Evolutionary conservation across 2,113 vertebrate species (phyloP).

Genomic region (Murina feae): DNA sequence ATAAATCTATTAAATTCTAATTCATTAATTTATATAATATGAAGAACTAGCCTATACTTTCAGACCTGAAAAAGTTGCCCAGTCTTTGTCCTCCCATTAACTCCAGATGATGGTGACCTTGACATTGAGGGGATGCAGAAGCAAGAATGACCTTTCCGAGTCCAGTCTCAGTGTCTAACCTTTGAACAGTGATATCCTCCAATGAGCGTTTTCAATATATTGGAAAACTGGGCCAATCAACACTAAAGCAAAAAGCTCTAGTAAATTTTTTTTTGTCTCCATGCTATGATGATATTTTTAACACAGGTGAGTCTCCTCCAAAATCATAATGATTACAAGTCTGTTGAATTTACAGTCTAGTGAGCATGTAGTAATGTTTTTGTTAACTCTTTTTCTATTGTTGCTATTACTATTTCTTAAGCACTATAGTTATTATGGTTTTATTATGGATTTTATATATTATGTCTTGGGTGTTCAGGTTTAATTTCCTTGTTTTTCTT

Average conservation of each 20-base stretch:
- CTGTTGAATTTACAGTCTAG: neutral
- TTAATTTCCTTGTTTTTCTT: constrained; percentile 29
- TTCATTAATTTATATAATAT: neutral
- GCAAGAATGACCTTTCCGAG: neutral
- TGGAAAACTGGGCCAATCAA: neutral
- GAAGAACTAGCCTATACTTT: neutral
- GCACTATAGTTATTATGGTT: neutral
- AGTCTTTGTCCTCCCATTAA: neutral
- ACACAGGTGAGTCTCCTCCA: neutral
- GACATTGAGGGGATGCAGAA: neutral
- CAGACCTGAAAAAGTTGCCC: neutral
- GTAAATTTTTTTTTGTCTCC: neutral
- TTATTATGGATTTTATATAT: neutral
- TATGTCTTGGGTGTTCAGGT: neutral
- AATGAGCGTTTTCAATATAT: neutral
- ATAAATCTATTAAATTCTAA: neutral
- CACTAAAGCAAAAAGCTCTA: neutral
- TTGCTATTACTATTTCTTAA: neutral
- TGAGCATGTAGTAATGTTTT: neutral
- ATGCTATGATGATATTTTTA: neutral
- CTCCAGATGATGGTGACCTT: neutral
- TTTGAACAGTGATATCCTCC: neutral
- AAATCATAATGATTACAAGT: neutral
- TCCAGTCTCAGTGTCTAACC: neutral
- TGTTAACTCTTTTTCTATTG: neutral